Evolutionary conservation across 2,888 invertebrate genomes (phyloP).

Genomic region (Epirrhoe alternata): DNA sequence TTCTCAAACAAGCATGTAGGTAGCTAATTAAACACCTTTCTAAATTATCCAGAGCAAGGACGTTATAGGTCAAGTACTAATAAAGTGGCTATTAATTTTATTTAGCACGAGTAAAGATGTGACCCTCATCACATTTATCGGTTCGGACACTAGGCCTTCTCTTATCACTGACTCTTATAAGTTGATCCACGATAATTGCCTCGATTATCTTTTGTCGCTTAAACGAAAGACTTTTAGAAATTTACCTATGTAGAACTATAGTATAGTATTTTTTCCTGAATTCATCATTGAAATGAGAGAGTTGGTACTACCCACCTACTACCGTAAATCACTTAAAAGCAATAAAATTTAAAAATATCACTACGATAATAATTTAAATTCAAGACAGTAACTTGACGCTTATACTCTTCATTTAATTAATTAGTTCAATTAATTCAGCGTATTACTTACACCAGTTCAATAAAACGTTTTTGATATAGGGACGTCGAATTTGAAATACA

Average conservation of each 20-base stretch:
- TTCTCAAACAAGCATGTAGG: background rate
- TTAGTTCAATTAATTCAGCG: background rate
- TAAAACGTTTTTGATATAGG: background rate
- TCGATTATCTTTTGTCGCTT: background rate
- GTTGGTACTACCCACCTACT: too few species aligned
- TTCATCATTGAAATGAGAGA: too few species aligned
- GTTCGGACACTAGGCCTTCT: background rate
- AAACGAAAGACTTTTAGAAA: background rate
- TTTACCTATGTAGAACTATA: too few species aligned
- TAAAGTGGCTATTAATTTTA: background rate
- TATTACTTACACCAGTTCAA: background rate
- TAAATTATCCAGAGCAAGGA: background rate
- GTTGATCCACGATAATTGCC: background rate
- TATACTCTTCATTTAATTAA: background rate
- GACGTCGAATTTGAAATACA: too few species aligned
- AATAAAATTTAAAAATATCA: slow-evolving; percentile 31
- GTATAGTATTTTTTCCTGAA: too few species aligned
- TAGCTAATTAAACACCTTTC: background rate
- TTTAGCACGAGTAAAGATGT: background rate
- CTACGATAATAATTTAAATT: slow-evolving; percentile 26
- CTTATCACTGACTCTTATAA: background rate
- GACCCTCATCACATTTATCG: background rate
- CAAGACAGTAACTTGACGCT: background rate
- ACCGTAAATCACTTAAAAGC: slow-evolving; percentile 23
- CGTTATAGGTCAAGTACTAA: slow-evolving; percentile 1